A percentile compares a stretch with the other conserved stretches of the same genome.
These are phyloP conservation scores for Sylvicola cinctus DNA, from an alignment of 2,888 invertebrate genomes.

Conservation along the genomic window DNA sequence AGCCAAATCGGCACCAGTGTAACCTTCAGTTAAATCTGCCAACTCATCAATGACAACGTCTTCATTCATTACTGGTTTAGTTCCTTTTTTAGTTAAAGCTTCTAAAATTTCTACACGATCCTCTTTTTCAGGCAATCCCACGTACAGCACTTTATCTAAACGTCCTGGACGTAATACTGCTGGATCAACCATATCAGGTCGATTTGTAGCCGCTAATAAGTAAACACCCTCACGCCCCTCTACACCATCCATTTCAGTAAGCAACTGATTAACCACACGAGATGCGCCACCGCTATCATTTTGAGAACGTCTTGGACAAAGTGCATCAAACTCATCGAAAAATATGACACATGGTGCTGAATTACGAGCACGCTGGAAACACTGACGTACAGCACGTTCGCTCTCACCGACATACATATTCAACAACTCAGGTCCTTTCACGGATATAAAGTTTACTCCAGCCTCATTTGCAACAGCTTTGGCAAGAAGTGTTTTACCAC, in stretches of 20 bases:
- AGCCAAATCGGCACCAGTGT: constrained; percentile 85
- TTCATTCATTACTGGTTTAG: constrained; percentile 47
- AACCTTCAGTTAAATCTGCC: constrained; percentile 50
- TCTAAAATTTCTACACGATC: constrained; percentile 77
- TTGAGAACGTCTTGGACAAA: constrained; percentile 76
- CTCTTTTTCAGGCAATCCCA: constrained; percentile 59
- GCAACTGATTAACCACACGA: constrained; percentile 86
- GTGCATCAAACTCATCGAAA: constrained; percentile 93
- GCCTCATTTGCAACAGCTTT: constrained; percentile 98
- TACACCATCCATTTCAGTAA: constrained; percentile 98
- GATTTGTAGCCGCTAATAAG: constrained; percentile 87
- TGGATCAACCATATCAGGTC: constrained; percentile 92
- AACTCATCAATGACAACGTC: constrained; percentile 59
- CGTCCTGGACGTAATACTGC: constrained; percentile 79
- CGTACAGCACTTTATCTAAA: constrained; percentile 73
- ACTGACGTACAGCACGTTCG: constrained; percentile 88
- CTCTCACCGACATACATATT: constrained; percentile 99
- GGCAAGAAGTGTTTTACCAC: constrained; percentile 88
- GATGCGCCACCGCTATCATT: constrained; percentile 50
- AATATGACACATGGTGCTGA: constrained; percentile 97
- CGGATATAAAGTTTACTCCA: constrained; percentile 95
- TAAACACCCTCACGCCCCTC: constrained; percentile 82
- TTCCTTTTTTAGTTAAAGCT: constrained; percentile 77
- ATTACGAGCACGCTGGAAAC: constrained; percentile 84
- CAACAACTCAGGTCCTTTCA: constrained; percentile 93